Base-by-base conservation (phyloP, 2,113 vertebrate genomes). In the Takifugu bimaculatus region DNA sequence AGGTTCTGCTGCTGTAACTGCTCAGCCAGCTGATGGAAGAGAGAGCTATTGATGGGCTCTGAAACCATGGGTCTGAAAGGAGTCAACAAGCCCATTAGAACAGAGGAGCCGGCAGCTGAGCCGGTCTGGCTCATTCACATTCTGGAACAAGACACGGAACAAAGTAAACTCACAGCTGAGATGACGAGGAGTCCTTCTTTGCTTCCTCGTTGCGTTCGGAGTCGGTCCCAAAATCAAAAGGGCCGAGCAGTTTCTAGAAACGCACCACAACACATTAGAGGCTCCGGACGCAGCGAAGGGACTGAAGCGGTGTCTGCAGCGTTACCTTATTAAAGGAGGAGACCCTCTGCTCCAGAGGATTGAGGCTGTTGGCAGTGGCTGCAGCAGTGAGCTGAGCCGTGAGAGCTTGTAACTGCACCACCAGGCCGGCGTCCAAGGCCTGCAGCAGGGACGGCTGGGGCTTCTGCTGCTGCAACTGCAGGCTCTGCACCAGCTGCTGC, bases 391-490 rank as follows among this genome's bases (percentile, higher is more conserved):
- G 96, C 26, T 99, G 97, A 51, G 97, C 97, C 0, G 97, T 99
- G 43, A 99, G 91, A 2, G 97, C 97, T 87, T 99, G 97, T 27
- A 99, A 83, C 78, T 99, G 97, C 53, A 98, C 97, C 0, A 99
- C 96, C 1, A 99, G 93, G 56, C 96, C 96, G 0, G 97, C 96
- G 55, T 99, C 97, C 76, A 99, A 83, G 7, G 96, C 95, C 84
- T 98, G 97, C 59, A 98, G 92, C 49, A 99, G 88, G 1, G 96
- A 98, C 0, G 96, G 96, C 60, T 99, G 97, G 4, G 96, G 96
- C 82, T 99, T 99, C 89, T 99, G 97, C 79, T 99, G 96, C 70
- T 98, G 97, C 78, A 98, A 91, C 87, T 99, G 97, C 55, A 99
- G 86, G 15, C 94, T 98, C 64, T 99, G 97, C 53, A 99, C 96